A percentile compares a stretch with the other conserved stretches of the same genome.
Evolutionary conservation across 2,113 vertebrate species (phyloP).

Genomic region (Ptilorrhoa leucosticta): DNA sequence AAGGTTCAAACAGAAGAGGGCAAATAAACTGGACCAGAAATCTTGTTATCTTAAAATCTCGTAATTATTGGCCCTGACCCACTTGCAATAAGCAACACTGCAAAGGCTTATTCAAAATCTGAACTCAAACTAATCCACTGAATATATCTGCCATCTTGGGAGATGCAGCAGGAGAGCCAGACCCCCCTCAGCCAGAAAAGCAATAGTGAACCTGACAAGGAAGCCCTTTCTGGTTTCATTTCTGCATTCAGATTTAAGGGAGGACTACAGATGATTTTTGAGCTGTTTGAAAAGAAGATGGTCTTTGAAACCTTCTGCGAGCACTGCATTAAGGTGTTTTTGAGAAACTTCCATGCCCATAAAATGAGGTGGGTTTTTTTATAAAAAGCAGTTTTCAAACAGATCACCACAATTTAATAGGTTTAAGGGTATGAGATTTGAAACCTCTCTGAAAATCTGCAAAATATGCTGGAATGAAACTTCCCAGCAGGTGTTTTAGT

Average conservation of each 20-base stretch:
- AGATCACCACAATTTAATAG: background rate
- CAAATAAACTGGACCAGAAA: background rate
- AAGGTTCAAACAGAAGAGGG: background rate
- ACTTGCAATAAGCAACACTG: background rate
- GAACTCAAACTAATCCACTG: background rate
- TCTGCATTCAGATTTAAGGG: background rate
- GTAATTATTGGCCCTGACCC: background rate
- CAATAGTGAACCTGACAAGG: background rate
- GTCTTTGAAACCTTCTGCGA: background rate
- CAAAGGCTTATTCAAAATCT: background rate
- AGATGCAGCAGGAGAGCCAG: background rate
- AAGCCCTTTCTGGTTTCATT: background rate
- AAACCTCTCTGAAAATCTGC: background rate
- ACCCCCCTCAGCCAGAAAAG: background rate
- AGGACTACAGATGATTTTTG: background rate
- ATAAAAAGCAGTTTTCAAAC: background rate
- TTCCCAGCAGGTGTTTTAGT: background rate
- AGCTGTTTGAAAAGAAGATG: background rate
- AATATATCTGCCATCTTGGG: background rate
- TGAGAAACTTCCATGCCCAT: background rate
- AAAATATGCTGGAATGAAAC: background rate
- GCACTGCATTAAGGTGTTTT: background rate
- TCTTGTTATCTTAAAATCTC: background rate
- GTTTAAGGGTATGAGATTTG: background rate
- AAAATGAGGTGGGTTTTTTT: background rate